A percentile compares a stretch with the other conserved stretches of the same genome.
phyloP scores from a whole-genome alignment of 1,140 invertebrate species.

The Bathynomus jamesi region DNA sequence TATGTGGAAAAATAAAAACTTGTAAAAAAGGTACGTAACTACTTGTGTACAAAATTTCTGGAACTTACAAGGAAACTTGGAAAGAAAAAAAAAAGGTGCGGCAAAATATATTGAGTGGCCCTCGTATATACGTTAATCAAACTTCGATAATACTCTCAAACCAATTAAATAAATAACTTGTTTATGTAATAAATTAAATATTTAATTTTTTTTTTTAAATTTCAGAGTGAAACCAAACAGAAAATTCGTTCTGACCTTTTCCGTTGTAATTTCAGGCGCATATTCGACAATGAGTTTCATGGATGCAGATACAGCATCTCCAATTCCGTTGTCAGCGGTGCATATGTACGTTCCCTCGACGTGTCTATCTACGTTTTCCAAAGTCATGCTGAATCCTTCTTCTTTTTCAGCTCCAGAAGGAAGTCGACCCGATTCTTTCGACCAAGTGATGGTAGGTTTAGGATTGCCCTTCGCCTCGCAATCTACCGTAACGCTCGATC shows the following conservation, averaged over 20 bases:
- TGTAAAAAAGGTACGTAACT: no score
- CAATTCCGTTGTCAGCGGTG: conserved; percentile 56
- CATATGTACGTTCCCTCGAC: conserved; percentile 56
- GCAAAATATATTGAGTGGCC: no score
- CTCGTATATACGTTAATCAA: no score
- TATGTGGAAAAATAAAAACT: no score
- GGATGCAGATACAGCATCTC: conserved; percentile 40
- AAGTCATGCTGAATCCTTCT: conserved; percentile 54
- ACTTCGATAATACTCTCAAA: no score
- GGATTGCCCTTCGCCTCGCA: conserved; percentile 74
- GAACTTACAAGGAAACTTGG: no score
- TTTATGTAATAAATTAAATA: no score
- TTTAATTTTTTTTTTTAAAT: no score
- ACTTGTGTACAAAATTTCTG: no score
- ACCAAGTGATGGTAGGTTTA: conserved; percentile 74
- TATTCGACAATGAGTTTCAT: conserved; percentile 32
- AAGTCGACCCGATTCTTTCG: conserved; percentile 68
- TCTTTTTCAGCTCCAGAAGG: conserved; percentile 13
- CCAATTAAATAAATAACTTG: no score
- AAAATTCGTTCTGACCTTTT: conserved; percentile 28
- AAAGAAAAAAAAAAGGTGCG: no score
- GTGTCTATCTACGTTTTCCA: conserved; percentile 55
- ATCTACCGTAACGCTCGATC: conserved; percentile 63
- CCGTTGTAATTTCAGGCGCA: conserved; percentile 26
- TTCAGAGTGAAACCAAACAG: no score